These are phyloP conservation scores for Oscheius sp. DNA, from an alignment of 1,140 invertebrate species.

Conservation along the genomic window DNA sequence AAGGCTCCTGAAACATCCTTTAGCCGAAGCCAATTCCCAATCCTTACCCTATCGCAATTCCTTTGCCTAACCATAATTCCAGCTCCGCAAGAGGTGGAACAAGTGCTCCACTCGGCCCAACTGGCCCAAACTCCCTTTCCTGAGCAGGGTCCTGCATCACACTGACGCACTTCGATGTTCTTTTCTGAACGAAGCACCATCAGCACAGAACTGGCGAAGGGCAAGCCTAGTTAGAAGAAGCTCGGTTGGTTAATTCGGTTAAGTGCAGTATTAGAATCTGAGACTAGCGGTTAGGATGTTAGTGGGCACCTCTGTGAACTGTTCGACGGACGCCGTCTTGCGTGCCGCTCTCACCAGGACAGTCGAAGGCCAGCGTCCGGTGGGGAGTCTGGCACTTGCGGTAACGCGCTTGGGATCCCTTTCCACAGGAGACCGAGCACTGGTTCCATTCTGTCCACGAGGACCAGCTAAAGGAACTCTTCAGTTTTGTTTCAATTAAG, in stretches of 20 bases:
- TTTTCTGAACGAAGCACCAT: constrained; percentile 41
- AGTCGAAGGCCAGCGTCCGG: constrained; percentile 52
- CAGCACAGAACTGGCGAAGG: neutral
- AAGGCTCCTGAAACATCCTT: constrained; percentile 56
- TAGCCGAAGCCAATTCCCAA: too few species aligned
- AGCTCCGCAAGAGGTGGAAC: constrained; percentile 45
- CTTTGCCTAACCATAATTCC: constrained; percentile 46
- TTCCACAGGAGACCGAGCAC: constrained; percentile 53
- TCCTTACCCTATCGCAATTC: constrained; percentile 35
- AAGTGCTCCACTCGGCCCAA: constrained; percentile 50
- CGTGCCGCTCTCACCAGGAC: constrained; percentile 46
- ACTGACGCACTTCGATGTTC: constrained; percentile 57
- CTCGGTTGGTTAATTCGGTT: neutral
- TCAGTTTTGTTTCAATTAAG: neutral
- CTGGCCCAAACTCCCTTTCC: constrained; percentile 43
- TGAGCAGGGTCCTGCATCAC: constrained; percentile 52
- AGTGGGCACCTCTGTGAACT: constrained; percentile 29
- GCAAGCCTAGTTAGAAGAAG: neutral
- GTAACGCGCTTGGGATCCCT: constrained; percentile 57
- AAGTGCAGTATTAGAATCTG: neutral
- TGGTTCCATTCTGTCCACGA: constrained; percentile 55
- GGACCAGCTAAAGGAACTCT: constrained; percentile 39
- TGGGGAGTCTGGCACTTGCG: constrained; percentile 53
- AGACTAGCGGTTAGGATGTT: constrained; percentile 9
- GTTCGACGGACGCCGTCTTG: constrained; percentile 18